Base-by-base conservation (phyloP, 2,888 invertebrate genomes). In the Clanis bilineata region DNA sequence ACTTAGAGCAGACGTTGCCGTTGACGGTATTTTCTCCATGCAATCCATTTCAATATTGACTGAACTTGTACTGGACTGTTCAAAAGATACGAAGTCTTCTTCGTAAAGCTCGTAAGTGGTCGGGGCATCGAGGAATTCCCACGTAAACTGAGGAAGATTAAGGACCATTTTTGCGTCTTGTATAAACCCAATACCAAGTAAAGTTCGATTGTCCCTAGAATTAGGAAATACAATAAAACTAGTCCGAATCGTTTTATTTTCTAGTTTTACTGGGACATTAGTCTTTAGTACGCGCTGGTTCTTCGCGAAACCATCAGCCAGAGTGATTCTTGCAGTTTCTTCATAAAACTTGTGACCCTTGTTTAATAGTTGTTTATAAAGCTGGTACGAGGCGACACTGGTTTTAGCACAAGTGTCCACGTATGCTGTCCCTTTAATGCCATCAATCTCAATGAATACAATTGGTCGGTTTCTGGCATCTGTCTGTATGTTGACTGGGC, bases 321-420 rank as follows among this genome's bases (percentile, higher is more conserved):
- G 25, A 6, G 3, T 25, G 25, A 25, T 3, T 6, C 6, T 12
- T n/a, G 12, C 39, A 12, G 9, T 9, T 12, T 39, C n/a, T n/a
- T 39, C n/a, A 9, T 12, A 12, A 12, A 39, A 39, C 12, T 12
- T 39, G n/a, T 39, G n/a, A 39, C 39, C 39, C 36, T 36, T 36
- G 6, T 3, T 36, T 2, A 7, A 36, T 3, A 3, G 62, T 1
- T 6, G 15, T 7, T 9, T 0, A 9, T 59, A 64, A 4, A 66
- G 21, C 5, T 21, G 6, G 18, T 57, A 57, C 0, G 60, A 63
- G 3, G 62, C 64, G 0, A 60, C 43, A 45, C 59, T 64, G 1
- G 57, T 54, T 43, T 62, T 62, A 0, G 64, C 64, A 25, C 62
- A 58, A 2, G 58, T 65, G 18, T 67, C 65, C 0, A 65, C 18